These are phyloP conservation scores for rat (Rattus norvegicus) DNA, from an alignment of 2,113 vertebrate genomes.

Conservation along the genomic window DNA sequence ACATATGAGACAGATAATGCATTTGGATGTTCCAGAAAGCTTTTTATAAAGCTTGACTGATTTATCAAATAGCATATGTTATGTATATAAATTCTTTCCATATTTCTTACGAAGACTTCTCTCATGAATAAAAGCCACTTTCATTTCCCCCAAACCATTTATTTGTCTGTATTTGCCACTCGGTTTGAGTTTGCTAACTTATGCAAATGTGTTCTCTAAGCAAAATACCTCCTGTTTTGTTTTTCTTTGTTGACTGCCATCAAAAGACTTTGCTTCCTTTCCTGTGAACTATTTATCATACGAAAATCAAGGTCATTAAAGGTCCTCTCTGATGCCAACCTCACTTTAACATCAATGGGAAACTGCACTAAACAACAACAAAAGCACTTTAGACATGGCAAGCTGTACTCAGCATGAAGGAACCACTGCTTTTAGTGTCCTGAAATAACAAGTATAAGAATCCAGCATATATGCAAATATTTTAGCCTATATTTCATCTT, in stretches of 20 bases:
- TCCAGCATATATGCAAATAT: neutral
- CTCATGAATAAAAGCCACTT: constrained; percentile 42
- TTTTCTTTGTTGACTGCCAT: neutral
- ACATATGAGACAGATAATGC: neutral
- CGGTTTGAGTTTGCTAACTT: neutral
- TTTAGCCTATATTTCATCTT: neutral
- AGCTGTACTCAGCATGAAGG: constrained; percentile 54
- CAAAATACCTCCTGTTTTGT: constrained; percentile 50
- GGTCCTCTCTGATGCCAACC: constrained; percentile 56
- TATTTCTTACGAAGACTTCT: constrained; percentile 24
- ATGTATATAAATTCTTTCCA: constrained; percentile 36
- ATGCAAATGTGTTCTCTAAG: constrained; percentile 53
- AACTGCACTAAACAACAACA: constrained; percentile 18
- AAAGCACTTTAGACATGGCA: constrained; percentile 18
- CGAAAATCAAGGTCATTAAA: constrained; percentile 51
- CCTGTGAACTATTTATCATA: constrained; percentile 67
- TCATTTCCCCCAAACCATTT: constrained; percentile 47
- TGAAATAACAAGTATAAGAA: constrained; percentile 15
- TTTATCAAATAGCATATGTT: constrained; percentile 36
- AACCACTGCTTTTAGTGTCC: neutral
- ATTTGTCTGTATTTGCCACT: constrained; percentile 20
- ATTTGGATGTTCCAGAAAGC: neutral
- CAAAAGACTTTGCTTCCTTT: constrained; percentile 57
- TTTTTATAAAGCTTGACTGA: neutral
- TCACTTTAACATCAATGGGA: constrained; percentile 24